Evolutionary conservation across 2,888 invertebrate species (phyloP), one percentile per base, ranked within the genome.

Genomic region (Drosophila differens): DNA sequence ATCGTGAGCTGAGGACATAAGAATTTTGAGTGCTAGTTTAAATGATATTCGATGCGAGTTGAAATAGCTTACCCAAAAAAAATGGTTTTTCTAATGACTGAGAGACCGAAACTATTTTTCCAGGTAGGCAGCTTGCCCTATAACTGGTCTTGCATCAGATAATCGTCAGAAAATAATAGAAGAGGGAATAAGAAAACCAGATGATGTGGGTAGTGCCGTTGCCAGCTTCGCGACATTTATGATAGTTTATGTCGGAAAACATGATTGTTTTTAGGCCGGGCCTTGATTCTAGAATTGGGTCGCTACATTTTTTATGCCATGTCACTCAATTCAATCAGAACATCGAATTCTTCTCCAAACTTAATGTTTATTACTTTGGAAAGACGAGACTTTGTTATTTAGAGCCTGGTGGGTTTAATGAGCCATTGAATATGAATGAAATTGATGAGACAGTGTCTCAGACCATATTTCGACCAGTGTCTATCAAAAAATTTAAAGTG

Each of bases 111-210:
- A 51, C 32, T 28, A 28, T 63, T 71, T 83, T 70, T 74, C 71
- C 81, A 70, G 62, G 54, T 71, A 59, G 63, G 32, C 39, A 39
- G 70, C 51, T 30, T 61, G 35, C 19, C 44, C 54, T 30, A 33
- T 86, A 86, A 86, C 80, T 81, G 79, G 70, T 69, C 68, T 81
- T 69, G 25, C 41, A 78, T 72, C 74, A 66, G 79, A 82, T 82
- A 79, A 82, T 57, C 55, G 35, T 52, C 12, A 68, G 55, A 68
- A 57, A 51, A 68, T 12, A 22, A 44, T 44, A 30, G 28, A 44
- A 37, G 9, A 12, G 16, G 16, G 22, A 33, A 3, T 14, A 47
- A 51, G 41, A 53, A 44, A 51, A 33, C 59, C 60, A 49, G 33
- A 51, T 59, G 67, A 39, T 49, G 67, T 59, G 59, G 67, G 70